A percentile compares a stretch with the other conserved stretches of the same genome.
phyloP scores from a whole-genome alignment of 1,140 invertebrate species.

The Ips nitidus region DNA sequence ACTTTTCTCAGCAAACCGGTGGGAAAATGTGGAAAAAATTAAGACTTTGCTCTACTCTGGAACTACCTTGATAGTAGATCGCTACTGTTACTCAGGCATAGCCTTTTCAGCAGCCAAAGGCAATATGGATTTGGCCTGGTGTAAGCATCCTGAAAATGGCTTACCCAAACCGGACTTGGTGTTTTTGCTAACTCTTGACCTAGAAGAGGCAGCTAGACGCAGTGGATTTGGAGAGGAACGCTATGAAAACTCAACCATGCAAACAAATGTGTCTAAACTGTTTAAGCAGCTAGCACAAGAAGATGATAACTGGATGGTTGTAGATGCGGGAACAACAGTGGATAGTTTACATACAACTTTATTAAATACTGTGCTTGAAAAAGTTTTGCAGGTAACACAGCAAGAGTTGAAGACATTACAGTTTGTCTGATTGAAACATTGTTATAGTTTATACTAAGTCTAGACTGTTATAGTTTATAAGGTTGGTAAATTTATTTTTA shows the following conservation, averaged over 20 bases:
- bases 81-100: constrained; percentile 88
- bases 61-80: constrained; percentile 80
- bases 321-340: constrained; percentile 60
- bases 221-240: constrained; percentile 83
- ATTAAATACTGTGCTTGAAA: constrained; percentile 49
- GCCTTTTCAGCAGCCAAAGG: constrained; percentile 81
- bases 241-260: constrained; percentile 79
- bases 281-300: constrained; percentile 65
- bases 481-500: no score
- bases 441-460: no score
- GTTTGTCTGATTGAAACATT: neutral
- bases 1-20: constrained; percentile 91
- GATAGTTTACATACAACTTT: constrained; percentile 57
- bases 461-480: no score
- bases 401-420: constrained; percentile 7
- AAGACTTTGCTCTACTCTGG: constrained; percentile 67
- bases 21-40: constrained; percentile 79
- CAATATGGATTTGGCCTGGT: constrained; percentile 79
- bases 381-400: constrained; percentile 49
- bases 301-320: constrained; percentile 61
- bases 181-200: constrained; percentile 70
- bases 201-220: constrained; percentile 61
- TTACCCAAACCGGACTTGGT: constrained; percentile 87
- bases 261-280: constrained; percentile 69
- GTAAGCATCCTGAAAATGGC: constrained; percentile 78